Evolutionary conservation across 2,888 invertebrate genomes (phyloP), one percentile per base, ranked within the genome.

Genomic region (Odontothrips loti): DNA sequence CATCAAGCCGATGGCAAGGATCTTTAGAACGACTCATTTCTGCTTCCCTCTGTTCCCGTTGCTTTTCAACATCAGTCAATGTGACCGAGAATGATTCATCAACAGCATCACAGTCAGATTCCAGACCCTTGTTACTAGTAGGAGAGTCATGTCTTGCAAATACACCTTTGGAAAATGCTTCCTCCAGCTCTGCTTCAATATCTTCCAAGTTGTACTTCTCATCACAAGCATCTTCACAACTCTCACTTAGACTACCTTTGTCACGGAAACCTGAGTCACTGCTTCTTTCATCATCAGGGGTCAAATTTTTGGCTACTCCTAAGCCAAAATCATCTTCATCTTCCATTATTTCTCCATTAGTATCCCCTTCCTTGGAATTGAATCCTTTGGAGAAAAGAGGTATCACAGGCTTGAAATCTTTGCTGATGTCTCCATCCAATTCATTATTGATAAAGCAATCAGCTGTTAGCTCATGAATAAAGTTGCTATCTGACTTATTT

Each of bases 251-350:
- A 82, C 86, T 86, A n/a, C 88, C 89, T 83, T 89, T 89, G 82
- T 89, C 89, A 20, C 89, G 86, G 81, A 89, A 89, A 79, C 89
- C 89, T 27, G 88, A 88, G 82, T 89, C 89, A n/a, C 88, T 88
- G 82, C 89, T 89, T 34, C 88, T 85, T 82, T 89, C 89, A 80
- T 89, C 89, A 82, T 89, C 89, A 0, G 89, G 89, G 0, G 89
- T 89, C 27, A 87, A 86, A n/a, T 88, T 84, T 80, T 87, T 87
- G 51, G 87, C 88, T 47, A 75, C 68, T 11, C 68, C 68, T 9
- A 75, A 27, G 27, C 68, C 68, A 75, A 75, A 75, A 12, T 87
- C 85, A 12, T 88, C 87, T n/a, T 88, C 87, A 79, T 88, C 88
- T 17, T 88, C 88, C 8, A 81, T 80, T 47, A 75, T 75, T 75